These are phyloP conservation scores for Ciona savignyi DNA, from an alignment of 23 tunicate genomes.

Conservation along the genomic window DNA sequence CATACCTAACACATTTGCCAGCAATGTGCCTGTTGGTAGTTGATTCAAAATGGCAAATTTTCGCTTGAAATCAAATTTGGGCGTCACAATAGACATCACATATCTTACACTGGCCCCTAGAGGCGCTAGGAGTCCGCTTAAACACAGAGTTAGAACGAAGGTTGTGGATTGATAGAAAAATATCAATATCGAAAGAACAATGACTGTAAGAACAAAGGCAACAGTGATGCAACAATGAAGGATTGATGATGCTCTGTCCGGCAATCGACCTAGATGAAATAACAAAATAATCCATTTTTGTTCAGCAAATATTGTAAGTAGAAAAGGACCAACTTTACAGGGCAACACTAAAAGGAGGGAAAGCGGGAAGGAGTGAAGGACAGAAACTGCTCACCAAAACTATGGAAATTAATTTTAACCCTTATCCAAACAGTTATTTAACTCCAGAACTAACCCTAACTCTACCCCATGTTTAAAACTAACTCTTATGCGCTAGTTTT, in stretches of 20 bases:
- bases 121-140: conserved; percentile 23
- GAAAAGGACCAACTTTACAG: too few relatives aligned
- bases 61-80: background rate
- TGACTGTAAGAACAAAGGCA: background rate
- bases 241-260: background rate
- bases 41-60: background rate
- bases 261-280: background rate
- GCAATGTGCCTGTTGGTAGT: conserved; percentile 30
- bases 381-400: too few relatives aligned
- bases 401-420: too few relatives aligned
- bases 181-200: background rate
- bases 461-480: too few relatives aligned
- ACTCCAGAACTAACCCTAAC: too few relatives aligned
- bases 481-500: too few relatives aligned
- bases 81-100: conserved; percentile 3
- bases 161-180: background rate
- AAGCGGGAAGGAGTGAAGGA: too few relatives aligned
- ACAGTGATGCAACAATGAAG: background rate
- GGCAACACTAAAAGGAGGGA: too few relatives aligned
- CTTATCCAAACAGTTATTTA: too few relatives aligned
- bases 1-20: background rate
- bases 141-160: background rate
- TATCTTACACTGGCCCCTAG: conserved; percentile 16
- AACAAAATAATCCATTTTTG: too few relatives aligned
- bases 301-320: too few relatives aligned